A percentile compares a stretch with the other conserved stretches of the same genome.
Conservation (phyloP, 2,797 vertebrate genomes). For the Limosa lapponica region DNA sequence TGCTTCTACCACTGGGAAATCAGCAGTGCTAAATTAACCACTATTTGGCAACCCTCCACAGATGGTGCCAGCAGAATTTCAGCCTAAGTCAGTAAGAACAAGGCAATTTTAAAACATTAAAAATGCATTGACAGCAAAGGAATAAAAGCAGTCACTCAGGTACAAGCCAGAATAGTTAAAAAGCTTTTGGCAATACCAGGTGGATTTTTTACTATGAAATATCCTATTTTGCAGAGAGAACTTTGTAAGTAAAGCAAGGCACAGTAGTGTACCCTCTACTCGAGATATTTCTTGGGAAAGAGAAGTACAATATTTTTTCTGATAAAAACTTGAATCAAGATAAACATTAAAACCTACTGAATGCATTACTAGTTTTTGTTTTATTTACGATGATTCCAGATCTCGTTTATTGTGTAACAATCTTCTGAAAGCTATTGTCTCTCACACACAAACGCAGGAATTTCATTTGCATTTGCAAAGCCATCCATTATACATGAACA, state of each 20-base stretch:
- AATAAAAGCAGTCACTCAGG: constrained; percentile 1
- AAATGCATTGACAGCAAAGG: constrained; percentile 33
- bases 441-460: background rate
- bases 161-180: background rate
- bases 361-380: background rate
- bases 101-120: constrained; percentile 48
- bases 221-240: background rate
- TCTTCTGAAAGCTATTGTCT: background rate
- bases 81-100: constrained; percentile 20
- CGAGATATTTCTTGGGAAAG: background rate
- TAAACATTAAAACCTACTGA: background rate
- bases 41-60: constrained; percentile 13
- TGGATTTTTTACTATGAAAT: background rate
- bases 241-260: background rate
- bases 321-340: background rate
- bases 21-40: constrained; percentile 28
- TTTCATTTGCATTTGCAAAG: background rate
- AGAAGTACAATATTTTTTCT: background rate
- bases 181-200: background rate
- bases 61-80: constrained; percentile 50
- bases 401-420: background rate
- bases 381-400: constrained; percentile 4
- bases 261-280: background rate
- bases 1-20: constrained; percentile 52
- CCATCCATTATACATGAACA: constrained; percentile 1